A percentile compares a stretch with the other conserved stretches of the same genome.
Conservation (phyloP, 2,797 vertebrate species). For the Enteromius viviparus region DNA sequence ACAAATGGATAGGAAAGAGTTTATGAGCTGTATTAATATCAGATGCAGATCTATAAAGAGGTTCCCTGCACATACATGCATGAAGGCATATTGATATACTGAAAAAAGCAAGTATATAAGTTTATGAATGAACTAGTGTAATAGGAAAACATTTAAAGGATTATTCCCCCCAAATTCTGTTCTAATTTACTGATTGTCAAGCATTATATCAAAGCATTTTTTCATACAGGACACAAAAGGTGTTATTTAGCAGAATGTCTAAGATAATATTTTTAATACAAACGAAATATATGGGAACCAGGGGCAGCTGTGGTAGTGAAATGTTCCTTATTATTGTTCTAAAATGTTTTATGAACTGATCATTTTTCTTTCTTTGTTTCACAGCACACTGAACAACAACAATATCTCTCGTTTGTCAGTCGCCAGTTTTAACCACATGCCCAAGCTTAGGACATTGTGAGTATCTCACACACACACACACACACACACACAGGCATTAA, state of each 20-base stretch:
- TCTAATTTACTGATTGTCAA: background rate
- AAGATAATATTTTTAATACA: background rate
- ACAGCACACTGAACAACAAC: constrained; percentile 99
- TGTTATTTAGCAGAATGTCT: background rate
- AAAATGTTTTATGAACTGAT: background rate
- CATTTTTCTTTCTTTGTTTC: constrained; percentile 14
- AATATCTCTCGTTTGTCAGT: constrained; percentile 96
- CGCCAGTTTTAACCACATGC: constrained; percentile 99
- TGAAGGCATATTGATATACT: background rate
- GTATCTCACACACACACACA: constrained; percentile 66
- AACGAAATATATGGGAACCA: background rate
- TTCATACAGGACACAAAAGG: background rate
- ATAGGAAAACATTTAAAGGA: background rate
- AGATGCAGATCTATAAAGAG: background rate
- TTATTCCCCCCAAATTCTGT: background rate
- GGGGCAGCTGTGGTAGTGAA: background rate
- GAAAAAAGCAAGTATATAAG: background rate
- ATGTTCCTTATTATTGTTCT: background rate
- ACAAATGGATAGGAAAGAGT: background rate
- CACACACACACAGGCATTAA: constrained; percentile 23
- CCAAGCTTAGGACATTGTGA: constrained; percentile 98
- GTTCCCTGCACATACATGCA: background rate
- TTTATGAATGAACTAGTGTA: background rate
- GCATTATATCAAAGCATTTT: background rate
- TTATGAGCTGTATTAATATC: constrained; percentile 4